These are phyloP conservation scores for Drosophila nr. medialis DNA, from an alignment of 2,888 invertebrate genomes.

Conservation along the genomic window DNA sequence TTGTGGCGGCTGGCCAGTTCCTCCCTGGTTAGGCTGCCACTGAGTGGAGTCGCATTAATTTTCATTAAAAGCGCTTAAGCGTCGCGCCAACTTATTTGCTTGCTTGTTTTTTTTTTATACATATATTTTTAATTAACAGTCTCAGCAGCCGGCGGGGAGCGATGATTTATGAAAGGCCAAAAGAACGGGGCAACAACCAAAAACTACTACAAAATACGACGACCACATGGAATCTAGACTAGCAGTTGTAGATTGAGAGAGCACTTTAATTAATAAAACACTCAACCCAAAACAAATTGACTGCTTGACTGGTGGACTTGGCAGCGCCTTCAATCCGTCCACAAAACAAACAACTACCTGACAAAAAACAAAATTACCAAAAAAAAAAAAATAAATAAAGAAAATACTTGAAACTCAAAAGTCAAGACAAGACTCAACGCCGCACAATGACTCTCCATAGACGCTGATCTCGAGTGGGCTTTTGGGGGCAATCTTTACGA, in stretches of 20 bases:
- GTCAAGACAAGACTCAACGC: conserved; percentile 46
- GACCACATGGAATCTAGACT: conserved; percentile 27
- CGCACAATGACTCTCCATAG: conserved; percentile 73
- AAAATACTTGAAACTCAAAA: conserved; percentile 51
- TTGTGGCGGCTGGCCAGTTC: conserved; percentile 26
- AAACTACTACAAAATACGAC: conserved; percentile 40
- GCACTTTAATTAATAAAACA: conserved; percentile 81
- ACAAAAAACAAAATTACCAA: conserved; percentile 18
- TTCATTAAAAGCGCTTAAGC: conserved; percentile 76
- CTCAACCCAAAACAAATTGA: conserved; percentile 75
- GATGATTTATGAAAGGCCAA: conserved; percentile 70
- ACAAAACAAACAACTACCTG: conserved; percentile 30
- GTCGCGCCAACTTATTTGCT: conserved; percentile 72
- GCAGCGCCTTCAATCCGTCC: conserved; percentile 35
- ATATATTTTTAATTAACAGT: conserved; percentile 70
- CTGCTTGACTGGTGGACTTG: conserved; percentile 46
- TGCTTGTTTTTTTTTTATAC: conserved; percentile 19
- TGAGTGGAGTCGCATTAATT: conserved; percentile 65
- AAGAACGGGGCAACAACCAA: conserved; percentile 16
- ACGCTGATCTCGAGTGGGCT: conserved; percentile 66
- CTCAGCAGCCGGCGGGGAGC: conserved; percentile 47
- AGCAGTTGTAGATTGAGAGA: conserved; percentile 19
- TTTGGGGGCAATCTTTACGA: conserved; percentile 77
- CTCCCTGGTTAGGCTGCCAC: conserved; percentile 13
- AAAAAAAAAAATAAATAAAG: conserved; percentile 18